phyloP scores from a whole-genome alignment of 2,797 vertebrate genomes.

The Hippocampus kuda region DNA sequence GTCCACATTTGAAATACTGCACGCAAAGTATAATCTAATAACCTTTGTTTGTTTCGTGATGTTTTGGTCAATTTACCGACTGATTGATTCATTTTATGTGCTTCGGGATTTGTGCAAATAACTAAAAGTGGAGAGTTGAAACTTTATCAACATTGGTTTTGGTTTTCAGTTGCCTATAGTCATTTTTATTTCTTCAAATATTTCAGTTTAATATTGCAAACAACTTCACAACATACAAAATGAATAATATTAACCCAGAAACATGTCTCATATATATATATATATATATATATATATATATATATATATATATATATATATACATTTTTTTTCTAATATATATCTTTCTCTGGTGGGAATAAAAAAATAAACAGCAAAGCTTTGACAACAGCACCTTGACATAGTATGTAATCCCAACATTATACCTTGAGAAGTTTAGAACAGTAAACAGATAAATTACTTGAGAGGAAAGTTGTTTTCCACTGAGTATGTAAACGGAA shows the following conservation, averaged over 20 bases:
- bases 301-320: slow-evolving; percentile 21
- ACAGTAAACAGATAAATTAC: slow-evolving; percentile 98
- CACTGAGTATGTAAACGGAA: slow-evolving; percentile 97
- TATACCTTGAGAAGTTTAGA: slow-evolving; percentile 93
- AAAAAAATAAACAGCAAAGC: slow-evolving; percentile 96
- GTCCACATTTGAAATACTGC: not conserved
- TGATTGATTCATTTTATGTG: slow-evolving; percentile 3
- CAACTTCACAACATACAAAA: slow-evolving; percentile 98
- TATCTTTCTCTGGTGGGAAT: slow-evolving; percentile 79
- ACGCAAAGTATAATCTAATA: not conserved
- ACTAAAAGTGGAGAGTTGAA: slow-evolving; percentile 64
- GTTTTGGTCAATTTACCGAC: slow-evolving; percentile 8
- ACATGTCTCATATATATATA: slow-evolving; percentile 64
- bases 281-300: slow-evolving; percentile 30
- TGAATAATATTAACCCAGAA: slow-evolving; percentile 85
- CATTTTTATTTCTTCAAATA: slow-evolving; percentile 90
- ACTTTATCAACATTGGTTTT: slow-evolving; percentile 77
- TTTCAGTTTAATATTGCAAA: slow-evolving; percentile 94
- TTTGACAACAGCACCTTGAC: slow-evolving; percentile 99
- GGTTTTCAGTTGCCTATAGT: slow-evolving; percentile 86
- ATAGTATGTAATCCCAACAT: slow-evolving; percentile 98
- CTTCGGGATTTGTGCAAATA: not conserved
- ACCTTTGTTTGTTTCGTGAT: not conserved
- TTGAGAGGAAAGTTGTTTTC: slow-evolving; percentile 90
- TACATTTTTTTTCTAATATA: slow-evolving; percentile 34